Conservation (phyloP, 2,888 invertebrate genomes). For the Drosophila testacea region DNA sequence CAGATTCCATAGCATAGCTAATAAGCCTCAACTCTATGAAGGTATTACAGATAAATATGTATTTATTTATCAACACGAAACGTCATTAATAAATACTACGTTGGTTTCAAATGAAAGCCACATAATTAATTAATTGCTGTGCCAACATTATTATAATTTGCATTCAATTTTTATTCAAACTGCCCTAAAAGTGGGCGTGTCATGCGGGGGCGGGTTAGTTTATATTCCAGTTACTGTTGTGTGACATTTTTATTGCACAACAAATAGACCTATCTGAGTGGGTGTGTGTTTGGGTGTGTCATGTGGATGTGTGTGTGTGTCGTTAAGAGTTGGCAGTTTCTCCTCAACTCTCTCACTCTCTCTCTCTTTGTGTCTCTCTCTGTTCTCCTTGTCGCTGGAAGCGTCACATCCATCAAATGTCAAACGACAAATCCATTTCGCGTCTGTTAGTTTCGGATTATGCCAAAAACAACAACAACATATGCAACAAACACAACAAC, state of each 20-base stretch:
- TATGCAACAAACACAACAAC: slow-evolving; percentile 26
- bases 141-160: slow-evolving; percentile 50
- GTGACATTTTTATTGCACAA: slow-evolving; percentile 47
- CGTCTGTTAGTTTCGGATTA: slow-evolving; percentile 72
- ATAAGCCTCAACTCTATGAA: background rate
- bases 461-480: slow-evolving; percentile 45
- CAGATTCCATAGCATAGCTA: background rate
- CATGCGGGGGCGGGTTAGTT: slow-evolving; percentile 10
- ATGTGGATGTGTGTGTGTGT: background rate
- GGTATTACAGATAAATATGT: background rate
- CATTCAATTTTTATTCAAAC: slow-evolving; percentile 27
- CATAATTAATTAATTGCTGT: slow-evolving; percentile 67
- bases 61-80: slow-evolving; percentile 4
- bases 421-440: slow-evolving; percentile 75
- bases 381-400: slow-evolving; percentile 27
- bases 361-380: background rate
- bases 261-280: background rate
- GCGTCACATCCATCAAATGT: slow-evolving; percentile 71
- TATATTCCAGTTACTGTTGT: slow-evolving; percentile 27
- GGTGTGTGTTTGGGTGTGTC: background rate
- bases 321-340: slow-evolving; percentile 25
- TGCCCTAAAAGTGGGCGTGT: slow-evolving; percentile 9
- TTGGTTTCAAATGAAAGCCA: slow-evolving; percentile 38
- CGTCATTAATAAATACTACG: slow-evolving; percentile 49
- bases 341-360: background rate